Evolutionary conservation across 2,888 invertebrate species (phyloP).

Genomic region (Rhorus exstirpatorius): DNA sequence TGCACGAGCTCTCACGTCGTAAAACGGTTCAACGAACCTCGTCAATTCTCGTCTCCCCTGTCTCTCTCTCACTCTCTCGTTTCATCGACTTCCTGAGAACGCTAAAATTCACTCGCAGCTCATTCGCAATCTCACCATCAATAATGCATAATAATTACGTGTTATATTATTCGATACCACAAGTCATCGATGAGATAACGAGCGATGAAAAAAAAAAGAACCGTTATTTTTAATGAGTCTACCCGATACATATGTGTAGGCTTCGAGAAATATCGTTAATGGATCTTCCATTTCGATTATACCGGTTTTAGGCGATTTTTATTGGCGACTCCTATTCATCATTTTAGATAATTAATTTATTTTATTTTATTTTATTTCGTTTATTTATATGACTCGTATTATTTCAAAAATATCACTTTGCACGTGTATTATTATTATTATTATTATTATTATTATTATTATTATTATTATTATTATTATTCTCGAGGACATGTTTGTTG

Average conservation of each 20-base stretch:
- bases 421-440: too few relatives aligned
- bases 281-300: conserved; percentile 33
- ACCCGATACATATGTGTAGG: neutral
- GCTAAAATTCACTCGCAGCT: conserved; percentile 46
- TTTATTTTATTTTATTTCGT: too few relatives aligned
- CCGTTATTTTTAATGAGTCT: conserved; percentile 59
- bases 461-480: too few relatives aligned
- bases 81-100: conserved; percentile 14
- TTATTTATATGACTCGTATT: too few relatives aligned
- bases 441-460: too few relatives aligned
- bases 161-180: conserved; percentile 1
- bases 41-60: conserved; percentile 12
- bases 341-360: too few relatives aligned
- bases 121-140: conserved; percentile 44
- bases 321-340: too few relatives aligned
- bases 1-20: too few relatives aligned
- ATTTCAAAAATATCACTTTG: neutral
- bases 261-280: conserved; percentile 29
- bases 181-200: neutral
- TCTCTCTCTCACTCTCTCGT: neutral
- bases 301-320: too few relatives aligned
- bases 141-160: conserved; percentile 44
- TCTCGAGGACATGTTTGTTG: too few relatives aligned
- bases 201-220: conserved; percentile 1
- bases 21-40: conserved; percentile 57